Evolutionary conservation across 2,113 vertebrate species (phyloP).

Genomic region (Vidua macroura): DNA sequence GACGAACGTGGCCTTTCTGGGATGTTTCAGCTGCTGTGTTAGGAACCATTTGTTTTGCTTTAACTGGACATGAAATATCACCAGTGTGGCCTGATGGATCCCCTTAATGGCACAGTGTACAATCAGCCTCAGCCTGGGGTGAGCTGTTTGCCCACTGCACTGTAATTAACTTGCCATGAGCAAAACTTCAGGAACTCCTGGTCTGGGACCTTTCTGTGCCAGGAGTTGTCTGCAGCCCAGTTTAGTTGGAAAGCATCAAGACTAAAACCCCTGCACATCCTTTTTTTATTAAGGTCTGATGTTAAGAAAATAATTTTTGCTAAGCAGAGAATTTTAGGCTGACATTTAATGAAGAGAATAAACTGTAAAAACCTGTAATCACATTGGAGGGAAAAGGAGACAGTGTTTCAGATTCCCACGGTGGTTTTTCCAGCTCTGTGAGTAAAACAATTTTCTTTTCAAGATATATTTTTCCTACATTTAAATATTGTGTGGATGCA

Average conservation of each 20-base stretch:
- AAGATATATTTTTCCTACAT: not conserved
- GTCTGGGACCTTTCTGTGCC: not conserved
- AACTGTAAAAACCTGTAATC: not conserved
- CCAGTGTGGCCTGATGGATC: not conserved
- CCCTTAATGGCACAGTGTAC: not conserved
- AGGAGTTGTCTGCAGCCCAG: not conserved
- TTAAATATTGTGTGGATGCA: not conserved
- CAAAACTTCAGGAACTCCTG: not conserved
- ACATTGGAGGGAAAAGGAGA: not conserved
- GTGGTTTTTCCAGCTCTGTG: not conserved
- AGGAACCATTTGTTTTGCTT: not conserved
- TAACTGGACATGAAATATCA: not conserved
- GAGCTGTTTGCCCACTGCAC: not conserved
- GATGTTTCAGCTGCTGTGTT: not conserved
- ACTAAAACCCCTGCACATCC: not conserved
- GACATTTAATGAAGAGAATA: not conserved
- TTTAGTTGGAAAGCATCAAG: not conserved
- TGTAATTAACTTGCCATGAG: not conserved
- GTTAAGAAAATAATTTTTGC: not conserved
- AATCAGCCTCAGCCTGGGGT: not conserved
- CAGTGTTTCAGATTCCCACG: not conserved
- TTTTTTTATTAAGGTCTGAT: not conserved
- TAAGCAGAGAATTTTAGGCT: not conserved
- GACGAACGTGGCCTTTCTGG: rapidly evolving
- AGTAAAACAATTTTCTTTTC: not conserved